Evolutionary conservation across 30 jellyfish, hydroid and myxozoan genomes (phyloP).

Genomic region (Rhopilema esculentum): DNA sequence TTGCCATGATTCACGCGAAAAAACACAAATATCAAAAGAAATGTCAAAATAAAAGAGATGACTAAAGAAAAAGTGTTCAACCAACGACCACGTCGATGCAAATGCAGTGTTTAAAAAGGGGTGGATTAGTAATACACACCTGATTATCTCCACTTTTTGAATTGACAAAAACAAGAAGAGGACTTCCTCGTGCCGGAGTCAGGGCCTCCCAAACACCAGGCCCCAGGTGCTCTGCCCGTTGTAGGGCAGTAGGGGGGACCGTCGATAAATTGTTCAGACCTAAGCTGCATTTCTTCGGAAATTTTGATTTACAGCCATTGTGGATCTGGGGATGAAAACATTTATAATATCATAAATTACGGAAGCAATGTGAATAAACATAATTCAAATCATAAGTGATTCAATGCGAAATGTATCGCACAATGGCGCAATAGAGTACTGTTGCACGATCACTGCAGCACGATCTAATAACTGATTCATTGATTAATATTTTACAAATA

Average conservation of each 20-base stretch:
- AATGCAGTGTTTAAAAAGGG: no score
- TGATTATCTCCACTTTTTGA: constrained; percentile 99
- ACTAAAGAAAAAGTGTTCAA: no score
- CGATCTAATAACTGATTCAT: no score
- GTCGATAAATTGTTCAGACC: constrained; percentile 88
- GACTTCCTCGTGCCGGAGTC: constrained; percentile 80
- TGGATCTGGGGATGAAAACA: constrained; percentile 71
- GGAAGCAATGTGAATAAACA: no score
- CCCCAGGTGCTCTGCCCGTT: constrained; percentile 84
- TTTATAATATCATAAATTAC: neutral
- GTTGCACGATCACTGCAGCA: no score
- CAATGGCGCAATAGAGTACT: no score
- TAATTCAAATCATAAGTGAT: neutral
- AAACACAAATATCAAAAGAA: constrained; percentile 13
- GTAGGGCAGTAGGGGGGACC: constrained; percentile 89
- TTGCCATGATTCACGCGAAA: constrained; percentile 11
- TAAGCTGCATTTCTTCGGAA: constrained; percentile 77
- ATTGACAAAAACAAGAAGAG: constrained; percentile 94
- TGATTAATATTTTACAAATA: no score
- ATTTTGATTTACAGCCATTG: constrained; percentile 77
- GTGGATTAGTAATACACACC: constrained; percentile 13
- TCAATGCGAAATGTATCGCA: no score
- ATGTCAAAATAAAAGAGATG: constrained; percentile 12
- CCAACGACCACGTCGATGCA: no score
- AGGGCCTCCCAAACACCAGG: constrained; percentile 94